phyloP scores from a whole-genome alignment of 35 echinoderm and acorn worm genomes.

The Strongylocentrotus purpuratus region DNA sequence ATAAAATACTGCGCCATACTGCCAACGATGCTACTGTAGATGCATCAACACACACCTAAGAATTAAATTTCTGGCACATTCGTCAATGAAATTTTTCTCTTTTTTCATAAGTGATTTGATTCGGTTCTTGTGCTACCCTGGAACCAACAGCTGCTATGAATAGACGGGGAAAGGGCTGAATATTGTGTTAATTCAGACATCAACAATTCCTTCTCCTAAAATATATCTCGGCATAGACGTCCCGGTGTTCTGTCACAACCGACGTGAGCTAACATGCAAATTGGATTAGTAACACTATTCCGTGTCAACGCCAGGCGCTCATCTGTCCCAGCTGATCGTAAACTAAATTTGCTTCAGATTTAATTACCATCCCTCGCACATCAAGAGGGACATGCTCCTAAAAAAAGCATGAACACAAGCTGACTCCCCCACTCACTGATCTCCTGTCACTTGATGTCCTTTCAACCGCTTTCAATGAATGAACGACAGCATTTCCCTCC shows the following conservation, averaged over 20 bases:
- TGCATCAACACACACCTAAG: neutral
- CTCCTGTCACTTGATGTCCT: neutral
- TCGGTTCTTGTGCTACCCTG: neutral
- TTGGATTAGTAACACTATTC: slow-evolving; percentile 5
- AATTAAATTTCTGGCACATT: neutral
- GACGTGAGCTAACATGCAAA: neutral
- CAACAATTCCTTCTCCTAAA: neutral
- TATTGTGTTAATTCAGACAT: neutral
- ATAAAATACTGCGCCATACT: neutral
- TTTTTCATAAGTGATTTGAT: neutral
- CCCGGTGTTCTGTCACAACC: neutral
- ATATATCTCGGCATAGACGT: neutral
- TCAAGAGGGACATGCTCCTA: neutral
- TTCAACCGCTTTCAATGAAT: neutral
- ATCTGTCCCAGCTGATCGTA: slow-evolving; percentile 7
- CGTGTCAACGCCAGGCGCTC: neutral
- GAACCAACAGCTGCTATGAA: neutral
- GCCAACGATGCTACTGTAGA: neutral
- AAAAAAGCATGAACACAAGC: neutral
- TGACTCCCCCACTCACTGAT: neutral
- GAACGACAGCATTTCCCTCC: neutral
- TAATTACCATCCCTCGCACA: neutral
- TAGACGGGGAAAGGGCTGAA: neutral
- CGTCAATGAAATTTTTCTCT: slow-evolving; percentile 2
- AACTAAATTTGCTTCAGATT: neutral